Conservation (phyloP, 1,140 invertebrate genomes). For the Saccostrea echinata region DNA sequence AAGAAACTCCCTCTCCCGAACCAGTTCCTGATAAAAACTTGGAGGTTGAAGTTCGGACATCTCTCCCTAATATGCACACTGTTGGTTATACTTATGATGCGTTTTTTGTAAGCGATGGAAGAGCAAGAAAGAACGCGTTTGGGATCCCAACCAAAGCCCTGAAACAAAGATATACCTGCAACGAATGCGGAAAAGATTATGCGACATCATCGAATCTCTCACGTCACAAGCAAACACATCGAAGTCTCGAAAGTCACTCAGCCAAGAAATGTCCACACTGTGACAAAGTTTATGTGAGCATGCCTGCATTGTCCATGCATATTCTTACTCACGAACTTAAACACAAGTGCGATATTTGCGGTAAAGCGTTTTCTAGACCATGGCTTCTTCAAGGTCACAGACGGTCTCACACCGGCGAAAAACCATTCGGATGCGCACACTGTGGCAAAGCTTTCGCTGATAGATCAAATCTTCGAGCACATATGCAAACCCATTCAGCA, state of each 20-base stretch:
- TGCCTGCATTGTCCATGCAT: slow-evolving; percentile 99
- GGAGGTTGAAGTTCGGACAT: slow-evolving; percentile 10
- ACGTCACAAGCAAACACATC: slow-evolving; percentile 97
- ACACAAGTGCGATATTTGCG: slow-evolving; percentile 94
- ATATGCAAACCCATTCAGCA: slow-evolving; percentile 99
- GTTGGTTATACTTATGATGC: slow-evolving; percentile 96
- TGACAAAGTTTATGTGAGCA: slow-evolving; percentile 95
- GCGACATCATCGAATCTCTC: slow-evolving; percentile 97
- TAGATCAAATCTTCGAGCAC: slow-evolving; percentile 96
- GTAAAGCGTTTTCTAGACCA: slow-evolving; percentile 97
- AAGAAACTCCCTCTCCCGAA: background rate
- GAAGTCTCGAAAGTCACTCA: slow-evolving; percentile 93
- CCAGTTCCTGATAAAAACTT: background rate
- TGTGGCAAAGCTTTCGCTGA: slow-evolving; percentile 99
- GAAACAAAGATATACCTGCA: slow-evolving; percentile 92
- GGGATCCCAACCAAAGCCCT: slow-evolving; percentile 55
- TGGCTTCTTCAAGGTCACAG: slow-evolving; percentile 97
- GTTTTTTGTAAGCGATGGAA: slow-evolving; percentile 95
- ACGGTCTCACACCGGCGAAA: slow-evolving; percentile 98
- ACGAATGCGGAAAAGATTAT: slow-evolving; percentile 97
- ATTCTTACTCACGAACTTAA: slow-evolving; percentile 95
- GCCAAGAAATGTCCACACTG: slow-evolving; percentile 97
- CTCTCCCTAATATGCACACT: slow-evolving; percentile 81
- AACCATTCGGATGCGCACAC: slow-evolving; percentile 98
- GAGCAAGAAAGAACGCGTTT: slow-evolving; percentile 85